Conservation (phyloP, 2,797 vertebrate genomes). For the Eupleurogrammus muticus region DNA sequence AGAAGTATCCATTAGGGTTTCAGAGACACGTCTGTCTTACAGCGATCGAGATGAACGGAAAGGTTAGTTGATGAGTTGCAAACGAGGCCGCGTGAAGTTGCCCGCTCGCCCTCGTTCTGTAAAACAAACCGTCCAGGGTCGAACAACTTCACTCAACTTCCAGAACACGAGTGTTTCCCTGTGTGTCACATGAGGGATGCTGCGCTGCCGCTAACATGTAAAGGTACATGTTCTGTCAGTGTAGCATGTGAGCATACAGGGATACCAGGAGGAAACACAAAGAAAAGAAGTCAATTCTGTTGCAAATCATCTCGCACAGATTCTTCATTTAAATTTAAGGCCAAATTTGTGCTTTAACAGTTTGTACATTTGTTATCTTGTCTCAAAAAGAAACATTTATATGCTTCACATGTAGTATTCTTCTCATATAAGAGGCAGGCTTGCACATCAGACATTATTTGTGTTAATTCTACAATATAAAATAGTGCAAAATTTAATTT, state of each 20-base stretch:
- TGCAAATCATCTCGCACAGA: constrained; percentile 42
- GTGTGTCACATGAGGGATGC: constrained; percentile 60
- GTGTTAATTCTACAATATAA: constrained; percentile 1
- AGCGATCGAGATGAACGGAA: constrained; percentile 52
- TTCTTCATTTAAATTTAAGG: fast-evolving
- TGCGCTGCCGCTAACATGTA: constrained; percentile 24
- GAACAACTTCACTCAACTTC: constrained; percentile 70
- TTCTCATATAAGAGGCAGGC: background rate
- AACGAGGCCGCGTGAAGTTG: constrained; percentile 69
- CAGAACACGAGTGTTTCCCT: constrained; percentile 45
- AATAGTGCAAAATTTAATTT: constrained; percentile 40
- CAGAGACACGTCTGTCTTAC: constrained; percentile 74
- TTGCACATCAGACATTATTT: background rate
- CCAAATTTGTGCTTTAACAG: background rate
- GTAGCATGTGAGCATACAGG: constrained; percentile 65
- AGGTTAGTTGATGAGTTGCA: constrained; percentile 53
- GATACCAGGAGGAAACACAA: constrained; percentile 48
- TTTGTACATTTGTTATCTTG: background rate
- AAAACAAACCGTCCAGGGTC: constrained; percentile 18
- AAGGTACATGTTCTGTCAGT: constrained; percentile 37
- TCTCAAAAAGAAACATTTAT: background rate
- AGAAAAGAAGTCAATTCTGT: constrained; percentile 58
- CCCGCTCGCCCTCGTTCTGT: constrained; percentile 22
- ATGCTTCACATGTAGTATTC: background rate
- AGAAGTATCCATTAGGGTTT: constrained; percentile 43